Percentiles rank a stretch among this genome's conserved stretches.
Conservation (phyloP, 1,140 invertebrate species). For the Penaeus indicus region DNA sequence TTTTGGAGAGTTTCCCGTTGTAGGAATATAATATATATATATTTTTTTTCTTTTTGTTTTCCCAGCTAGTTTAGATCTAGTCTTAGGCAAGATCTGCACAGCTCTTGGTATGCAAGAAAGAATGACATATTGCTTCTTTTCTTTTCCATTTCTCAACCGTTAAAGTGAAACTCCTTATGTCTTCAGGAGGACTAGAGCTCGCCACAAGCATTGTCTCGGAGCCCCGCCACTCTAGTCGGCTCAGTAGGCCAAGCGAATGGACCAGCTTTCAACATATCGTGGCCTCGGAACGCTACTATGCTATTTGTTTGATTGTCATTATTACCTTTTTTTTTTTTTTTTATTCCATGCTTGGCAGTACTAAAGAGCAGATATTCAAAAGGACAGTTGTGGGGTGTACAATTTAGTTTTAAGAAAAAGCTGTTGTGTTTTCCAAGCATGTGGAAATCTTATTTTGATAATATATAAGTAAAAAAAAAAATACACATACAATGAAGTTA, state of each 20-base stretch:
- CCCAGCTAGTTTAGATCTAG: too few species aligned
- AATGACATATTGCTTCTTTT: background rate
- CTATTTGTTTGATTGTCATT: background rate
- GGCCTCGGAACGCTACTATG: conserved; percentile 9
- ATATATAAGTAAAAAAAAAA: too few species aligned
- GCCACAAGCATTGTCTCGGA: background rate
- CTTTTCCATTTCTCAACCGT: background rate
- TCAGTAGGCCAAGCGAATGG: background rate
- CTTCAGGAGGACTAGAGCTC: conserved; percentile 25
- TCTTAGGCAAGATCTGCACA: background rate
- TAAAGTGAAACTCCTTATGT: background rate
- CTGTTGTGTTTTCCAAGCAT: too few species aligned
- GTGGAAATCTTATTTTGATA: too few species aligned
- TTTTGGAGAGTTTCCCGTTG: too few species aligned
- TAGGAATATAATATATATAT: too few species aligned
- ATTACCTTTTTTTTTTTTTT: background rate
- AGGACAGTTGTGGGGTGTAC: too few species aligned
- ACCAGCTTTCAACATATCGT: conserved; percentile 24
- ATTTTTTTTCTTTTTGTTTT: too few species aligned
- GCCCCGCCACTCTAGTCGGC: background rate
- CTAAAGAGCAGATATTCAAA: background rate
- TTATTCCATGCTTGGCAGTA: background rate
- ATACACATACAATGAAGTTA: too few species aligned
- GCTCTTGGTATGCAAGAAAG: background rate
- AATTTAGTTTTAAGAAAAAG: too few species aligned